Conservation (phyloP, 1,140 invertebrate genomes). For the Melitaea cinxia region DNA sequence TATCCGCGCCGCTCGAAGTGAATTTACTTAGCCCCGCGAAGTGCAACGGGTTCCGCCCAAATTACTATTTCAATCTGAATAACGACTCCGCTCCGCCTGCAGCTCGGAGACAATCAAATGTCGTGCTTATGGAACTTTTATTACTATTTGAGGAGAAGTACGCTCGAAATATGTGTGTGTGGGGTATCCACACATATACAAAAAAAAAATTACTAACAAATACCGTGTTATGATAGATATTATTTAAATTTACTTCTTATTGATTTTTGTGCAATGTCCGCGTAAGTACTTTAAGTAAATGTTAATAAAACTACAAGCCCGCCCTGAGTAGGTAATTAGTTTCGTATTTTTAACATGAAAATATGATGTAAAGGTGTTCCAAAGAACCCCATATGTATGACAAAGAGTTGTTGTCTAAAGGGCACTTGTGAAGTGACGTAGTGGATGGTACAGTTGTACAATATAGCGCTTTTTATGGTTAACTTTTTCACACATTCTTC, state of each 20-base stretch:
- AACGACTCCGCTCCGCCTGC: constrained; percentile 26
- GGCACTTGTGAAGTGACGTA: constrained; percentile 24
- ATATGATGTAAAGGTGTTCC: constrained; percentile 26
- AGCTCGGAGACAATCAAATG: constrained; percentile 41
- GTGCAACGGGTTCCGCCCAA: constrained; percentile 56
- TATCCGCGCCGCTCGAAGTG: constrained; percentile 45
- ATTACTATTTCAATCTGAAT: constrained; percentile 72
- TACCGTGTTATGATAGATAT: no score
- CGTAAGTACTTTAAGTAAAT: neutral
- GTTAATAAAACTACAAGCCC: neutral
- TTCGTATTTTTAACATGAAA: constrained; percentile 16
- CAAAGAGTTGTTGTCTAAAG: constrained; percentile 34
- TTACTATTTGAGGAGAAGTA: constrained; percentile 24
- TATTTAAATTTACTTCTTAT: no score
- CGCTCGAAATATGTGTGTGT: neutral
- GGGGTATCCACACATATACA: no score
- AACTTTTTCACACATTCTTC: constrained; percentile 24
- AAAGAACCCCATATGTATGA: constrained; percentile 32
- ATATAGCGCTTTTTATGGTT: constrained; percentile 23
- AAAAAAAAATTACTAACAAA: no score
- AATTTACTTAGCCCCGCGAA: constrained; percentile 64
- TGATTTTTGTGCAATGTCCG: neutral
- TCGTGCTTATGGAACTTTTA: constrained; percentile 38
- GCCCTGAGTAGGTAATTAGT: neutral
- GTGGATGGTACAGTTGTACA: constrained; percentile 24